Base-by-base conservation (phyloP, 1,140 invertebrate genomes). In the Drosophila sturtevanti region DNA sequence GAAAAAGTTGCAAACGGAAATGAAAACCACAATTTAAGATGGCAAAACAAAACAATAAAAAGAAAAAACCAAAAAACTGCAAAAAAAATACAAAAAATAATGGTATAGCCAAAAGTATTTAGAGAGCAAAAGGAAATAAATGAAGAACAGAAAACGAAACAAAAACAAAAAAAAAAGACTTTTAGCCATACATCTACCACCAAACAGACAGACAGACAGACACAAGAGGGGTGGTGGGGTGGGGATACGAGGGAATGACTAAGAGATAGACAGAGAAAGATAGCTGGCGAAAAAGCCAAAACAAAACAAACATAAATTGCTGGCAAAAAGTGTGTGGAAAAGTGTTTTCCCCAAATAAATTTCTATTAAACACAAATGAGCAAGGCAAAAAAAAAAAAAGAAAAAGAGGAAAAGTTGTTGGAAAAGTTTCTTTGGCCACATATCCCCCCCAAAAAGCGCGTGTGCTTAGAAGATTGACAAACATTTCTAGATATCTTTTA, bases 351-450 rank as follows among this genome's bases (percentile, higher is more conserved):
- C 76, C 72, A 77, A 85, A 85, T 85, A 85, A 85, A 85, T 85
- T 86, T 86, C 69, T 81, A 85, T 85, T 85, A 85, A 86, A 86
- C 82, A 81, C 81, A 81, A 85, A 85, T 78, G 81, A 85, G 73
- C 67, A 71, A 38, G 59, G 22, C 38, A 56, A 56, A 18, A 56
- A 34, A 55, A 55, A 55, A 55, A 55, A 31, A 55, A 55, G 24
- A 14, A 55, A 31, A 6, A 34, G 7, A 7, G 63, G 77, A 79
- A 77, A 84, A 72, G 63, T 79, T 85, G 38, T 70, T 64, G n/a
- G 58, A 63, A 72, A 79, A 77, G 80, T 64, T 79, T 77, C 80
- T 67, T 63, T 62, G 37, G 63, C 35, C 62, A 44, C 58, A 41
- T 58, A 62, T 55, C 37, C 11, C n/a, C 10, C 10, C 41, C 48